phyloP scores from a whole-genome alignment of 2,113 vertebrate species.

The Crotalus helleri region DNA sequence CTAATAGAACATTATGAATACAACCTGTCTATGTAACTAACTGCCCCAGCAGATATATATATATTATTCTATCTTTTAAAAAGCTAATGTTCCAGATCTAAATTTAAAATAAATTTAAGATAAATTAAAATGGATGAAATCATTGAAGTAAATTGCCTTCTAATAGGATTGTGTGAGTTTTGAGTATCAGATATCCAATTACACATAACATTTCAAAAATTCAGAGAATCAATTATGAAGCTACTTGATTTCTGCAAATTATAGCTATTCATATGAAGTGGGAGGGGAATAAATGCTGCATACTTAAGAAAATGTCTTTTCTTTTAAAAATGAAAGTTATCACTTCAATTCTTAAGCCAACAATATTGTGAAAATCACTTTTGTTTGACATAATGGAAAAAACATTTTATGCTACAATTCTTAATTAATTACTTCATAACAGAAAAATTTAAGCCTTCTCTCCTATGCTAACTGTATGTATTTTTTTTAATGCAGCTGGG shows the following conservation, averaged over 20 bases:
- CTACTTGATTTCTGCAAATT: constrained; percentile 58
- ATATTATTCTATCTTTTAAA: constrained; percentile 47
- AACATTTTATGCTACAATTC: constrained; percentile 62
- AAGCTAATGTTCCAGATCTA: constrained; percentile 46
- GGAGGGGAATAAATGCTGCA: constrained; percentile 28
- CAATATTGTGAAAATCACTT: constrained; percentile 49
- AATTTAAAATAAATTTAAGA: constrained; percentile 48
- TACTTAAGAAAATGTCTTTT: constrained; percentile 44
- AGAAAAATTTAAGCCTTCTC: background rate
- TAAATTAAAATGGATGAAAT: constrained; percentile 36
- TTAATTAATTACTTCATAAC: constrained; percentile 30
- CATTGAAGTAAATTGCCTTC: constrained; percentile 43
- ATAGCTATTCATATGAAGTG: constrained; percentile 52
- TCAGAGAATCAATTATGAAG: constrained; percentile 45
- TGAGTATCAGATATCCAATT: constrained; percentile 51
- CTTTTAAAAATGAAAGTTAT: constrained; percentile 45
- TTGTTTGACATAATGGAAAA: constrained; percentile 58
- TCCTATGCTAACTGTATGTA: background rate
- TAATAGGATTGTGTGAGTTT: constrained; percentile 43
- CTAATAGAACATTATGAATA: background rate
- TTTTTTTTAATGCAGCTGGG: background rate
- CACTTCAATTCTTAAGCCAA: constrained; percentile 50
- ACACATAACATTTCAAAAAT: constrained; percentile 48
- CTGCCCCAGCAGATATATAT: background rate
- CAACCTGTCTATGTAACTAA: constrained; percentile 3